These are phyloP conservation scores for Temnothorax unifasciatus DNA, from an alignment of 2,888 invertebrate species.

Conservation along the genomic window DNA sequence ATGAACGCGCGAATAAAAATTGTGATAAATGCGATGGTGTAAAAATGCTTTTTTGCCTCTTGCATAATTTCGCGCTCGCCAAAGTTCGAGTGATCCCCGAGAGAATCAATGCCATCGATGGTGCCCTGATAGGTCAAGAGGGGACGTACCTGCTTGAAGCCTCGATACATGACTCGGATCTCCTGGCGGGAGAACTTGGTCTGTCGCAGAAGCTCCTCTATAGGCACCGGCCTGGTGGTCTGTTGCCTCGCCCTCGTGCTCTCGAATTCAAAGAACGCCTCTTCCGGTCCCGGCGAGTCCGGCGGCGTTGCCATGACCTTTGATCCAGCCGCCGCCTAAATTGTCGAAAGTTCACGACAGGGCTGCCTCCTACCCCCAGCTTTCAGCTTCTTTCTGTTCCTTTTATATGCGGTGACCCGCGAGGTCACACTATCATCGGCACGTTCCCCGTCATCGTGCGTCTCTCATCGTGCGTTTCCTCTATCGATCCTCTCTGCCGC, in stretches of 20 bases:
- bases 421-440: conserved; percentile 42
- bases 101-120: neutral
- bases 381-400: conserved; percentile 3
- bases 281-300: conserved; percentile 93
- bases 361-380: neutral
- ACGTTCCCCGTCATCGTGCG: conserved; percentile 22
- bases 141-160: conserved; percentile 95
- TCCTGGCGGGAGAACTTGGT: conserved; percentile 98
- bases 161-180: conserved; percentile 98
- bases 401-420: conserved; percentile 5
- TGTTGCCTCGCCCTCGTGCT: conserved; percentile 90
- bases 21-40: neutral
- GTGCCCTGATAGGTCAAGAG: conserved; percentile 1
- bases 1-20: neutral
- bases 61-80: conserved; percentile 6
- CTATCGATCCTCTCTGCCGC: conserved; percentile 28
- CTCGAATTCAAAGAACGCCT: conserved; percentile 95
- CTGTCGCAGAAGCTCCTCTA: conserved; percentile 96
- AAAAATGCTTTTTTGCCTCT: neutral
- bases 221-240: conserved; percentile 94
- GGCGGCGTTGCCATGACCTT: conserved; percentile 93
- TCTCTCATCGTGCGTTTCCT: conserved; percentile 31
- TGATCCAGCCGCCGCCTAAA: conserved; percentile 37
- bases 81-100: neutral
- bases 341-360: conserved; percentile 11